Conservation (phyloP, 2,797 vertebrate genomes). For the Peromyscus eremicus region DNA sequence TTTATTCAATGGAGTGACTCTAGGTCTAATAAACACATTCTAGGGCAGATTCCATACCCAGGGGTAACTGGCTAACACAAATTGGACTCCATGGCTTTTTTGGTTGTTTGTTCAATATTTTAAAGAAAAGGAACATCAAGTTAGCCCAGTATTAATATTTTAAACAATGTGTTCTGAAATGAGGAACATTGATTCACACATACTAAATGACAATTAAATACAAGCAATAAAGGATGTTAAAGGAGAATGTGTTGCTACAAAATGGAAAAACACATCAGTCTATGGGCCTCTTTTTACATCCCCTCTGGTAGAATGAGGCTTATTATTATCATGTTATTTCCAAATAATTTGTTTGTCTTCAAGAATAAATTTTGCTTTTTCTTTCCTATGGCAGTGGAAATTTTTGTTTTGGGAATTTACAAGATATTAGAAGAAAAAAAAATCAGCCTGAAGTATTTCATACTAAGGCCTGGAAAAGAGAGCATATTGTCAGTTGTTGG, state of each 20-base stretch:
- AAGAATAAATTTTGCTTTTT: conserved; percentile 48
- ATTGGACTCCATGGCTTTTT: too few species aligned
- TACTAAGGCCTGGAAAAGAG: background rate
- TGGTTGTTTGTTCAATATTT: background rate
- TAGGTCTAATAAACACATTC: background rate
- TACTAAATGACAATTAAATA: background rate
- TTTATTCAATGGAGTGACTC: too few species aligned
- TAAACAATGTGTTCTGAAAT: conserved; percentile 43
- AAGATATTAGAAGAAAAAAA: conserved; percentile 43
- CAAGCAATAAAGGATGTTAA: background rate
- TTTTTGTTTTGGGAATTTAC: conserved; percentile 63
- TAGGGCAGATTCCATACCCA: background rate
- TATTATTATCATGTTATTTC: conserved; percentile 5
- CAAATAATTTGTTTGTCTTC: conserved; percentile 55
- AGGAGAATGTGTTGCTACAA: background rate
- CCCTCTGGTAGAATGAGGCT: conserved; percentile 7
- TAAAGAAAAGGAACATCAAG: background rate
- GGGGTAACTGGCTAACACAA: too few species aligned
- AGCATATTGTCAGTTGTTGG: background rate
- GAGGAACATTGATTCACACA: background rate
- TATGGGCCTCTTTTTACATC: background rate
- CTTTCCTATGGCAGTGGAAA: background rate
- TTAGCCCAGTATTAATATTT: background rate
- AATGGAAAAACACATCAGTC: background rate
- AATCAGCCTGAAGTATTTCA: background rate